phyloP scores from a whole-genome alignment of 2,797 vertebrate species.

The Octomys mimax region DNA sequence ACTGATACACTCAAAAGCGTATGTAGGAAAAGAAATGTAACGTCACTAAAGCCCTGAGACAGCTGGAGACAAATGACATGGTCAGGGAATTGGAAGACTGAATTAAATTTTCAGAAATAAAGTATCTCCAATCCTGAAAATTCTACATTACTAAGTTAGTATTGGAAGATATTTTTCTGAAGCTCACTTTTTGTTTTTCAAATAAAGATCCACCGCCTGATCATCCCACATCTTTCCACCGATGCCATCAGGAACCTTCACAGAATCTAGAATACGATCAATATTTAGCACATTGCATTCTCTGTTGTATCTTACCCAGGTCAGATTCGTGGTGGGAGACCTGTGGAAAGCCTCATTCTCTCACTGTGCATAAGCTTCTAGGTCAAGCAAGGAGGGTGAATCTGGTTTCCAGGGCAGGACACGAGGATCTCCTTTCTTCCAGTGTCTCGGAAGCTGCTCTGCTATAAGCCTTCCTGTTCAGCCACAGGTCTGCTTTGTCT shows the following conservation, averaged over 20 bases:
- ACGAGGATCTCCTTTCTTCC: not conserved
- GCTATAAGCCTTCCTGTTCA: not conserved
- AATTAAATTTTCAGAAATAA: constrained; percentile 16
- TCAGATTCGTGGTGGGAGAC: not conserved
- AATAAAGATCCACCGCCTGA: not conserved
- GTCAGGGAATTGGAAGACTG: not conserved
- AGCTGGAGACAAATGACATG: not conserved
- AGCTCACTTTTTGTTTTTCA: not conserved
- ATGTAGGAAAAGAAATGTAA: not conserved
- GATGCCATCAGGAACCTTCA: not conserved
- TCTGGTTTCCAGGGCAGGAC: not conserved
- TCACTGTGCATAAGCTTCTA: not conserved
- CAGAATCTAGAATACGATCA: not conserved
- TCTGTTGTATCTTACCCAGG: not conserved
- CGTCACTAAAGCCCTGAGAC: not conserved
- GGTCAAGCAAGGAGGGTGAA: not conserved
- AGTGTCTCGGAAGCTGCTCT: not conserved
- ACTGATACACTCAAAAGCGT: not conserved
- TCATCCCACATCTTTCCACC: not conserved
- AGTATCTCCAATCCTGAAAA: not conserved
- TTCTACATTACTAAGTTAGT: not conserved
- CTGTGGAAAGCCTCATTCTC: not conserved
- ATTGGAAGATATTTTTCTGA: not conserved
- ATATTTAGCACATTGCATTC: not conserved
- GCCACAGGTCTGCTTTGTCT: not conserved